Base-by-base conservation (phyloP, 2,888 invertebrate species). In the Mesochorus sp. region DNA sequence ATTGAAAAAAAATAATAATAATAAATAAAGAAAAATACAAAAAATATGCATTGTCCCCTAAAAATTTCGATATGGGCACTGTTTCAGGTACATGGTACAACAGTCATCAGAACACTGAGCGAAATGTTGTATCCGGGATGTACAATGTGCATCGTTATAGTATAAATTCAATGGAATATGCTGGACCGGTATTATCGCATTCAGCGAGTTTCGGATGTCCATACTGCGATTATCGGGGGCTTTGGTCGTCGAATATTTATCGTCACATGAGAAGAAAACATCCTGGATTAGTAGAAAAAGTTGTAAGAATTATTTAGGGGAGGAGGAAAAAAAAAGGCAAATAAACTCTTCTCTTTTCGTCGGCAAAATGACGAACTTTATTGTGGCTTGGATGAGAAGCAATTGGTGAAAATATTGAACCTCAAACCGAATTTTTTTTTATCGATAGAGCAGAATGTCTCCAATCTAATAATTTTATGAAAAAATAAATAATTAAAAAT, bases 131-230 rank as follows among this genome's bases (percentile, higher is more conserved):
- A 5, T 42, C 31, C 28, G 26, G 53, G 26, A 44, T 44, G 12
- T 67, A 68, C 68, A 34, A 66, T 26, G 61, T 53, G 61, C 76
- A 14, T 55, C 66, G 31, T 39, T 66, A 55, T 44, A 31, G 42
- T 1, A 26, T n/a, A 8, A 53, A 28, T 21, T 12, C 61, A n/a
- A 21, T 3, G 64, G 49, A 84, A 55, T 83, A 79, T 28, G 49
- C 79, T 17, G 62, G 67, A 12, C 77, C 71, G 47, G 79, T 81
- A 67, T 82, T 82, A 61, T 84, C 82, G 12, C 80, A 81, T 26
- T 80, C 83, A 6, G 80, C 83, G 49, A 55, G 39, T 42, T 84
- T 84, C 66, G 83, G 70, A 21, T 87, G 86, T 64, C 85, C 85
- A 4, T 79, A 82, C 47, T 87, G 86, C 74, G 17, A 62, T 42